These are phyloP conservation scores for Ranitomeya variabilis DNA, from an alignment of 2,113 vertebrate genomes.

Conservation along the genomic window DNA sequence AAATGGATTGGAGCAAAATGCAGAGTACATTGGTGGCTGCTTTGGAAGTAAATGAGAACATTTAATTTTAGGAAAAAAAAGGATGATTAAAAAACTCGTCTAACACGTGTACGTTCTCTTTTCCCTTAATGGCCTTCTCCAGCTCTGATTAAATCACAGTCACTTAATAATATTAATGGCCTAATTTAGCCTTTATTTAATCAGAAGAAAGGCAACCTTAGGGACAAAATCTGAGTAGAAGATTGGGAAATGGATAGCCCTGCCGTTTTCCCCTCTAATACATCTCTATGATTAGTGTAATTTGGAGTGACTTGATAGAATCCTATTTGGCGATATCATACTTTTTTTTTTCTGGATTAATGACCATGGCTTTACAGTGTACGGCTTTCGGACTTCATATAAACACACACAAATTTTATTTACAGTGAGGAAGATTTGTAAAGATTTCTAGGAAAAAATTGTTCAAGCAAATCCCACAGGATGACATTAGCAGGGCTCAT, in stretches of 20 bases:
- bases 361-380: not conserved
- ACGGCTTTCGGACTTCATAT: not conserved
- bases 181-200: conserved; percentile 56
- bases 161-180: conserved; percentile 57
- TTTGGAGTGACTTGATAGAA: conserved; percentile 19
- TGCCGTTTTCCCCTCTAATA: conserved; percentile 33
- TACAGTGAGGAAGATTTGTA: not conserved
- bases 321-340: not conserved
- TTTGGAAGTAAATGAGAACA: conserved; percentile 18
- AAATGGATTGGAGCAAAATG: not conserved
- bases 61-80: conserved; percentile 37
- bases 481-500: conserved; percentile 4
- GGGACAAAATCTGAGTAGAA: conserved; percentile 48
- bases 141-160: conserved; percentile 54
- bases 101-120: conserved; percentile 38
- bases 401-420: not conserved
- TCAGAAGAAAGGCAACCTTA: conserved; percentile 48
- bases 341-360: conserved; percentile 13
- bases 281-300: conserved; percentile 49
- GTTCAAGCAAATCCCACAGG: conserved; percentile 8
- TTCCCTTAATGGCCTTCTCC: conserved; percentile 50
- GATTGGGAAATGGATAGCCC: conserved; percentile 40
- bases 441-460: not conserved
- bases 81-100: conserved; percentile 47
- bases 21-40: not conserved